Conservation (phyloP, 2,113 vertebrate genomes). For the Pomatostomus ruficeps region DNA sequence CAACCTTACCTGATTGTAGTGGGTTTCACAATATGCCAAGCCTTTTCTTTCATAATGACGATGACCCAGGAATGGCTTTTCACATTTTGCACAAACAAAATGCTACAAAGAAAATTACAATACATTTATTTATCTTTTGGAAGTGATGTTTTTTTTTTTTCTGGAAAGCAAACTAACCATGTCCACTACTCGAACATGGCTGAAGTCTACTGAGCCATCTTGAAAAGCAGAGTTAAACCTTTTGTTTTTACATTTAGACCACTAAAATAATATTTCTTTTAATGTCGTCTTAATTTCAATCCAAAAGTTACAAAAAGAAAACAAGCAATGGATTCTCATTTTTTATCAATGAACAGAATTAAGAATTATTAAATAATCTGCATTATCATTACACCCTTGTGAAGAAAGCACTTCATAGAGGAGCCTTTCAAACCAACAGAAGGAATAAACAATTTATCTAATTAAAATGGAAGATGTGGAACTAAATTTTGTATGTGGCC, state of each 20-base stretch:
- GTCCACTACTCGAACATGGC: not conserved
- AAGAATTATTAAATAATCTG: not conserved
- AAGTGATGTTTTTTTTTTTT: not conserved
- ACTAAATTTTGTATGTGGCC: not conserved
- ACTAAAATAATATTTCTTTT: not conserved
- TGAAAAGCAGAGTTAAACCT: not conserved
- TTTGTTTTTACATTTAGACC: not conserved
- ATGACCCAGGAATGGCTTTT: conserved; percentile 98
- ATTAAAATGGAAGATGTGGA: not conserved
- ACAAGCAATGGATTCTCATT: not conserved
- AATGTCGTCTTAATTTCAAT: not conserved
- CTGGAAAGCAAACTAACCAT: not conserved
- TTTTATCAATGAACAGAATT: not conserved
- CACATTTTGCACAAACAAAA: conserved; percentile 99
- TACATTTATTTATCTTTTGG: not conserved
- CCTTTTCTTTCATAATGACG: conserved; percentile 97
- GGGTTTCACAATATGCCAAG: conserved; percentile 95
- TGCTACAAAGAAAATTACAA: conserved; percentile 80
- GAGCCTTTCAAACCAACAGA: not conserved
- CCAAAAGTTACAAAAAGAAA: not conserved
- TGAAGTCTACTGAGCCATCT: not conserved
- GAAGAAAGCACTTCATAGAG: not conserved
- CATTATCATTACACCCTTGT: not conserved
- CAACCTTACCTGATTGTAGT: conserved; percentile 92
- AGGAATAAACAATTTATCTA: not conserved